Base-by-base conservation (phyloP, 2,888 invertebrate genomes). In the Macaria liturata region DNA sequence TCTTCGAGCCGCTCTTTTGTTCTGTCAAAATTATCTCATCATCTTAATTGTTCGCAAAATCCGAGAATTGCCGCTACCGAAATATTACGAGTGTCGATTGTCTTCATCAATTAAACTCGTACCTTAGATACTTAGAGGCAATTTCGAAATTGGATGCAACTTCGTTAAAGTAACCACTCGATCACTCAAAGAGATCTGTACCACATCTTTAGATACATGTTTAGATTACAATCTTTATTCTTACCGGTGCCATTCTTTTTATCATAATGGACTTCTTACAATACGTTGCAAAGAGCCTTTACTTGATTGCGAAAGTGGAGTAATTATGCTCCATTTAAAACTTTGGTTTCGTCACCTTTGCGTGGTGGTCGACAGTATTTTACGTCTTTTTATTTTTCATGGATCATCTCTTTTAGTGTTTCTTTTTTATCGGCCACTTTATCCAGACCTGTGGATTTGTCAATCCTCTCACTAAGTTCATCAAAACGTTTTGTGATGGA, bases 311-410 rank as follows among this genome's bases (percentile, higher is more conserved):
- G 47, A 61, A 66, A 64, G 64, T 45, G 53, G 57, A 58, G 57
- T 64, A 67, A 67, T 65, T 65, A 59, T 58, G 59, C 59, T 31
- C 54, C 64, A 65, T 67, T 61, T 61, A 54, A 55, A 62, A 67
- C 61, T 62, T 54, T 47, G 52, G 57, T 66, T 64, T 66, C 67
- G 63, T 66, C 67, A 68, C 60, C 53, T 43, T 49, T 49, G 39
- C 42, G 51, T 50, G 40, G 64, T 51, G 49, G 57, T 64, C 62
- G 59, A 61, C 61, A 61, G 34, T 55, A 34, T 59, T 68, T 68
- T 65, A 67, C 61, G 64, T 68, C 61, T 67, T 65, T 67, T 65
- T 67, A 73, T 73, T 73, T 72, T 72, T 72, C 72, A 72, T 68
- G 66, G 61, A 57, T 65, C 70, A 71, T 70, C 71, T 70, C 64